Conservation (phyloP, 2,113 vertebrate species). For the Sardina pilchardus region DNA sequence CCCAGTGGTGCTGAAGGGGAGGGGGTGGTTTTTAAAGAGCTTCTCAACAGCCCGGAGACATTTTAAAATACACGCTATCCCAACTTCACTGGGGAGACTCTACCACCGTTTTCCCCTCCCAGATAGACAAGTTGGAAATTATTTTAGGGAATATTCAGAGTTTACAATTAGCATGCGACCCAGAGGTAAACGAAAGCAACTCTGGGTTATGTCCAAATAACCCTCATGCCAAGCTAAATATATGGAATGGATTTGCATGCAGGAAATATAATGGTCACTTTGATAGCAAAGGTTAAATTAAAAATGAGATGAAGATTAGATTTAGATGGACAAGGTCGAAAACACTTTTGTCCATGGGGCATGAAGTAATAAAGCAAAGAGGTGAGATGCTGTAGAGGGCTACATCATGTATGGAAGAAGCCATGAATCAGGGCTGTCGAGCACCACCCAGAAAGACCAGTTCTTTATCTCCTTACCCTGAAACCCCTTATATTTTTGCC, state of each 20-base stretch:
- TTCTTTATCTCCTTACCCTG: conserved; percentile 24
- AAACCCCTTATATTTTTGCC: conserved; percentile 34
- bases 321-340: neutral
- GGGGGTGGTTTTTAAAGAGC: conserved; percentile 47
- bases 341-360: neutral
- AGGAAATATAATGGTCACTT: conserved; percentile 1
- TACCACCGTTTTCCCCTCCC: neutral
- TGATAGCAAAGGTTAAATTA: neutral
- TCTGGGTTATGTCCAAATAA: neutral
- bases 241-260: neutral
- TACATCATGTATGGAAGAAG: conserved; percentile 28
- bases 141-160: conserved; percentile 7
- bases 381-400: neutral
- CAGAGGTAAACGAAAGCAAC: conserved; percentile 6
- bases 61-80: neutral
- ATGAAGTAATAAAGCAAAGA: conserved; percentile 30
- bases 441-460: neutral
- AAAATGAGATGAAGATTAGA: neutral
- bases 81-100: neutral
- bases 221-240: neutral
- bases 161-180: neutral
- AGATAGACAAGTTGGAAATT: neutral
- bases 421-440: conserved; percentile 34
- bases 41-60: conserved; percentile 11
- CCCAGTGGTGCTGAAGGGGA: conserved; percentile 44